A percentile compares a stretch with the other conserved stretches of the same genome.
phyloP scores from a whole-genome alignment of 2,113 vertebrate genomes.

The Kryptolebias marmoratus region DNA sequence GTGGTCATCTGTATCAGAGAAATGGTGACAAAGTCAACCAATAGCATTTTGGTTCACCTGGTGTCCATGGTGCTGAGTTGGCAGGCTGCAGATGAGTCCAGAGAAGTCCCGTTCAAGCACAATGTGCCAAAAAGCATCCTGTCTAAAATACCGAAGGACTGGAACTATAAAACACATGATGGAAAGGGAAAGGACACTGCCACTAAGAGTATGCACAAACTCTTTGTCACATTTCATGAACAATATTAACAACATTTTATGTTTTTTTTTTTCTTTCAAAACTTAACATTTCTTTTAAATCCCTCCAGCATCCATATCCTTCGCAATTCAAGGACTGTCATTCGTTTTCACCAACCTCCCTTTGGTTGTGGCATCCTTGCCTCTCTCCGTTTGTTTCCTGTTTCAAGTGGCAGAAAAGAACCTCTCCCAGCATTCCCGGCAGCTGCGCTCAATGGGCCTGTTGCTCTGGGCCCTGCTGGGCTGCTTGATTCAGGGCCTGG shows the following conservation, averaged over 20 bases:
- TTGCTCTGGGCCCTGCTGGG: conserved; percentile 89
- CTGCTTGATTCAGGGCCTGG: conserved; percentile 88
- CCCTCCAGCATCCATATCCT: conserved; percentile 79
- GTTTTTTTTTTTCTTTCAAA: conserved; percentile 7
- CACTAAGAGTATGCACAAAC: conserved; percentile 78
- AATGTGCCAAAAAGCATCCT: conserved; percentile 82
- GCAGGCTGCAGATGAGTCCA: conserved; percentile 77
- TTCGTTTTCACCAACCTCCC: conserved; percentile 94
- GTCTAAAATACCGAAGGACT: conserved; percentile 88
- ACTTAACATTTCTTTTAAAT: conserved; percentile 8
- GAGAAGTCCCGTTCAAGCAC: conserved; percentile 67
- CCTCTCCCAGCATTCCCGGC: conserved; percentile 87
- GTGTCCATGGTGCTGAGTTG: conserved; percentile 82
- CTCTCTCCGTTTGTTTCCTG: conserved; percentile 90
- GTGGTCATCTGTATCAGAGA: conserved; percentile 83
- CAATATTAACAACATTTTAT: background rate
- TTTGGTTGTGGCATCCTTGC: conserved; percentile 89
- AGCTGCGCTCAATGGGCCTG: conserved; percentile 87
- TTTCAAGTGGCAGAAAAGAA: conserved; percentile 90
- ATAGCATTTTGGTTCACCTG: conserved; percentile 82
- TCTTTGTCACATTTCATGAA: background rate
- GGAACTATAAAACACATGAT: conserved; percentile 85
- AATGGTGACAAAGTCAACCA: conserved; percentile 81
- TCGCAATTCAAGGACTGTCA: conserved; percentile 88
- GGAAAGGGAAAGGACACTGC: conserved; percentile 74